Evolutionary conservation across 2,888 invertebrate genomes (phyloP).

Genomic region (Tenthredo distinguenda): DNA sequence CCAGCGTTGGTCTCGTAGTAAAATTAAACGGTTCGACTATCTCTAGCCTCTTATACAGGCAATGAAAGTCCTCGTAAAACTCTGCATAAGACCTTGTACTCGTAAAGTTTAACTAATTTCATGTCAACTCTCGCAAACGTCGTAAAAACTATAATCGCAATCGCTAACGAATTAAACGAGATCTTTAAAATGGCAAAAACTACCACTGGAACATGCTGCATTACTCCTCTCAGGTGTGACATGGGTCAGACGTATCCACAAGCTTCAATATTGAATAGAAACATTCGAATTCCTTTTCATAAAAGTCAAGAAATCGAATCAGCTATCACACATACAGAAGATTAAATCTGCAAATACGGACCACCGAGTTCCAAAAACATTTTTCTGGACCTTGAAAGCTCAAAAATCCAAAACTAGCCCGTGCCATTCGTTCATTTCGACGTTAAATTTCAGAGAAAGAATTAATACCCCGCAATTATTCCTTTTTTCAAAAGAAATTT

Average conservation of each 20-base stretch:
- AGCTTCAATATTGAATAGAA: not conserved
- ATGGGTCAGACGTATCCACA: no score
- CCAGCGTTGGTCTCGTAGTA: not conserved
- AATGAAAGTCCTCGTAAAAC: constrained; percentile 22
- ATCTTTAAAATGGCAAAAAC: no score
- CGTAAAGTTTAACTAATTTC: constrained; percentile 24
- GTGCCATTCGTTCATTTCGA: no score
- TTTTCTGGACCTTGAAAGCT: not conserved
- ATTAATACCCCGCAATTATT: no score
- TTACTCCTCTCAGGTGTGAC: no score
- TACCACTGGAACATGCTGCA: no score
- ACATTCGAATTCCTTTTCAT: not conserved
- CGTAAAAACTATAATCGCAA: not conserved
- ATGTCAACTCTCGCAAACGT: not conserved
- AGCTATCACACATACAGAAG: no score
- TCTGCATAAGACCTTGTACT: not conserved
- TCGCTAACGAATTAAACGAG: not conserved
- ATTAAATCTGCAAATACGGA: no score
- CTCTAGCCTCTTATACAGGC: not conserved
- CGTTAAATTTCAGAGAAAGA: no score
- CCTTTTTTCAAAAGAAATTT: no score
- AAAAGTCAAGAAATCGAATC: not conserved
- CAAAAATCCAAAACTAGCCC: no score
- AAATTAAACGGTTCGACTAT: not conserved
- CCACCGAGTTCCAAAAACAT: no score